A percentile compares a stretch with the other conserved stretches of the same genome.
Conservation (phyloP, 1,140 invertebrate genomes). For the Drosophila nigrodunni region DNA sequence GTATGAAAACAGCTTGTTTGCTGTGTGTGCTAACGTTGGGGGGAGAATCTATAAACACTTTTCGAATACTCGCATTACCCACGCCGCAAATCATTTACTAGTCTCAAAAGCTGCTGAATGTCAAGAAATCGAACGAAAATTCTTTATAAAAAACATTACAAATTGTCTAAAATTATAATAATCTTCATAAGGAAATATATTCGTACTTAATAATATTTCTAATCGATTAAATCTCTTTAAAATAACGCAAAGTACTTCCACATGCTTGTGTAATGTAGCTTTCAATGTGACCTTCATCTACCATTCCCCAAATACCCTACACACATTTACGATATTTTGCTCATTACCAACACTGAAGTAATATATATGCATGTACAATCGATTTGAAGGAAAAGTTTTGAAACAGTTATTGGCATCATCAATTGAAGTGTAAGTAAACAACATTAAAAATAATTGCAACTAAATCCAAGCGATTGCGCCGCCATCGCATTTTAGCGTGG, state of each 20-base stretch:
- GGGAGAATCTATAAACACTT: conserved; percentile 59
- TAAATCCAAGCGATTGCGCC: conserved; percentile 80
- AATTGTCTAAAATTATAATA: no score
- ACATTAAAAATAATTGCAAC: conserved; percentile 84
- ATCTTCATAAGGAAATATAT: no score
- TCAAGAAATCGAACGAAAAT: no score
- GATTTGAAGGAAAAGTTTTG: conserved; percentile 72
- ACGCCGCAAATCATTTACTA: conserved; percentile 2
- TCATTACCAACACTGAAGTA: conserved; percentile 34
- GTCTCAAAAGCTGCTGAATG: not conserved
- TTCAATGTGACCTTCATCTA: not conserved
- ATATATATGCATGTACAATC: conserved; percentile 44
- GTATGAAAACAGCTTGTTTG: conserved; percentile 30
- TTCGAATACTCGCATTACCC: conserved; percentile 20
- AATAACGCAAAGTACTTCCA: not conserved
- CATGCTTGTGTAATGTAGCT: not conserved
- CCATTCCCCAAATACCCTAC: not conserved
- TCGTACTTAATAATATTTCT: no score
- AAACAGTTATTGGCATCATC: conserved; percentile 83
- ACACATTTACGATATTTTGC: conserved; percentile 24
- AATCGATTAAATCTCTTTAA: no score
- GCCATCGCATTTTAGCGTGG: conserved; percentile 75
- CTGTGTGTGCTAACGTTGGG: conserved; percentile 53
- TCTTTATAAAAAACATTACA: no score
- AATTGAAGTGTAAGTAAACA: conserved; percentile 83